Evolutionary conservation across 2,888 invertebrate genomes (phyloP).

Genomic region (Dermolepida albohirtum): DNA sequence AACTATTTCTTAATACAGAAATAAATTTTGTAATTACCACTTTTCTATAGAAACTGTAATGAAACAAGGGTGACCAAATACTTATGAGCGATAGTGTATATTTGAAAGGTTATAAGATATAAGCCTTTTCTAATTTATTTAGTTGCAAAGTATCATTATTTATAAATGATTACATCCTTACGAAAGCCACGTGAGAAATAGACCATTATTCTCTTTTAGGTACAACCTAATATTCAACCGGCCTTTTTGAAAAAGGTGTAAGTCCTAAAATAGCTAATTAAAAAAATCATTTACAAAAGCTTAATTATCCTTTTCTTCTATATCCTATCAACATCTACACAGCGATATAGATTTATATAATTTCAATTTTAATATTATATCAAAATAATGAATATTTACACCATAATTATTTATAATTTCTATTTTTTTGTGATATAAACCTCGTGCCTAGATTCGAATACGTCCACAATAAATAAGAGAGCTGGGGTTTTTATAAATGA

Average conservation of each 20-base stretch:
- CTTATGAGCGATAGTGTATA: no score
- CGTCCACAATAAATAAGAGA: not conserved
- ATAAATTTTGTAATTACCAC: no score
- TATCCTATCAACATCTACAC: not conserved
- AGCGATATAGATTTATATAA: no score
- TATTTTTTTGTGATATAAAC: no score
- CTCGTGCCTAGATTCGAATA: no score
- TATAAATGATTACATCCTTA: constrained; percentile 17
- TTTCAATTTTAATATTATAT: no score
- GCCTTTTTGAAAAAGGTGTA: constrained; percentile 21
- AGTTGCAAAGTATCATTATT: constrained; percentile 16
- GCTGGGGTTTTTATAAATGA: constrained; percentile 29
- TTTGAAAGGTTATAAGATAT: no score
- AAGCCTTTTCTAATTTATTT: not conserved
- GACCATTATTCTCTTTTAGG: constrained; percentile 16
- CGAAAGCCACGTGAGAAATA: constrained; percentile 11
- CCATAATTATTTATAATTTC: no score
- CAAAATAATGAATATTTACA: no score
- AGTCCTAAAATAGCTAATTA: constrained; percentile 14
- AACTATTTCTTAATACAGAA: no score
- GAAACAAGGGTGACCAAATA: no score
- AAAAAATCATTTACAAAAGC: constrained; percentile 27
- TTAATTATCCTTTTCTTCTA: constrained; percentile 21
- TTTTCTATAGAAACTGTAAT: no score
- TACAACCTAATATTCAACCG: constrained; percentile 22